Percentiles rank a stretch among this genome's conserved stretches.
Evolutionary conservation across 2,113 vertebrate genomes (phyloP).

Genomic region (Chrysemys picta): DNA sequence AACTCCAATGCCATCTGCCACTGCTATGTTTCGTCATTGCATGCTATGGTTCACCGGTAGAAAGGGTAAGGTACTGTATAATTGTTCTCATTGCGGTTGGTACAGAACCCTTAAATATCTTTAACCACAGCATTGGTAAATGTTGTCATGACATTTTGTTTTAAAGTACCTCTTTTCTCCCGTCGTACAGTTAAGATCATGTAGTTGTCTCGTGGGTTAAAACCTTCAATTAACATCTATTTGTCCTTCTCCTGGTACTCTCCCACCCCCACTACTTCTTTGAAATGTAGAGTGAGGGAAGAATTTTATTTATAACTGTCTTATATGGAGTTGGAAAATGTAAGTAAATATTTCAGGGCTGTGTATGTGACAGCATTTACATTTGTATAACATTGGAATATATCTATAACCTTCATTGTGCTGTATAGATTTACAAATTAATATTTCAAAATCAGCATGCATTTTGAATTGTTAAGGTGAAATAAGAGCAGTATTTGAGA

Average conservation of each 20-base stretch:
- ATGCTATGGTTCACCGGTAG: constrained; percentile 98
- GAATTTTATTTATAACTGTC: constrained; percentile 7
- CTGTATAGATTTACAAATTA: not conserved
- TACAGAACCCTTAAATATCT: constrained; percentile 46
- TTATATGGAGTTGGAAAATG: constrained; percentile 21
- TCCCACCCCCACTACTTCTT: not conserved
- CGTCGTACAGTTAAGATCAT: not conserved
- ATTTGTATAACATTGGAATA: constrained; percentile 4
- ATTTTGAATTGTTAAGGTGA: not conserved
- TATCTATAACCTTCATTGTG: not conserved
- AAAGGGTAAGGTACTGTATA: constrained; percentile 93
- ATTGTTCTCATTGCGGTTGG: constrained; percentile 69
- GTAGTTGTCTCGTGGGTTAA: not conserved
- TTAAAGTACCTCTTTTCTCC: constrained; percentile 4
- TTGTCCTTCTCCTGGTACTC: constrained; percentile 2
- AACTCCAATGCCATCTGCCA: constrained; percentile 95
- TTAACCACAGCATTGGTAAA: constrained; percentile 23
- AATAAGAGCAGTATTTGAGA: not conserved
- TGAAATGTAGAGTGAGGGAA: constrained; percentile 22
- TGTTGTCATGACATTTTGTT: not conserved
- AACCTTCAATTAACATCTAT: constrained; percentile 41
- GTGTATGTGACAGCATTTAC: not conserved
- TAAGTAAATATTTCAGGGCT: constrained; percentile 13
- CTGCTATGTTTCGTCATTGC: constrained; percentile 99
- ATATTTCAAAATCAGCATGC: constrained; percentile 1